These are phyloP conservation scores for Cnemophilus loriae DNA, from an alignment of 2,113 vertebrate genomes.

Conservation along the genomic window DNA sequence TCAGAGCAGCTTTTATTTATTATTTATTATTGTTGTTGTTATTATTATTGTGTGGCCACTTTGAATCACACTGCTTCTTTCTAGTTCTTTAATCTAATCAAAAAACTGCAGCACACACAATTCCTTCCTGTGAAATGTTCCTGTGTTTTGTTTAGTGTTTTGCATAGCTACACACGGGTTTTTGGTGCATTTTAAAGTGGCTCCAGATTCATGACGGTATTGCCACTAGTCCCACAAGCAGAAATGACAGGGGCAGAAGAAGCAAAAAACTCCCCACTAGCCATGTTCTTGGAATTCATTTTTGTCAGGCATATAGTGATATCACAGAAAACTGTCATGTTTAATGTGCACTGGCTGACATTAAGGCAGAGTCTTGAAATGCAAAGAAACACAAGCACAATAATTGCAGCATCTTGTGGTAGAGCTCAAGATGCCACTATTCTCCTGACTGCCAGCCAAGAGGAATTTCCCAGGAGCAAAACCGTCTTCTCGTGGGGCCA, in stretches of 20 bases:
- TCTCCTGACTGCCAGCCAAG: slow-evolving; percentile 30
- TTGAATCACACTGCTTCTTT: neutral
- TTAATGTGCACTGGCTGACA: neutral
- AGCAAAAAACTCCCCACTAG: neutral
- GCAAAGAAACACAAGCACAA: neutral
- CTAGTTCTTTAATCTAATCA: slow-evolving; percentile 14
- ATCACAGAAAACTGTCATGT: neutral
- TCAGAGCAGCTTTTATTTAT: slow-evolving; percentile 46
- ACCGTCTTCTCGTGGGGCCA: neutral
- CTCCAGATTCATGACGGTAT: neutral
- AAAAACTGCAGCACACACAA: slow-evolving; percentile 3
- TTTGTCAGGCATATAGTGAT: neutral
- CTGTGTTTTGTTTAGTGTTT: neutral
- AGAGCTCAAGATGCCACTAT: neutral
- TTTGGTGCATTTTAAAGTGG: neutral
- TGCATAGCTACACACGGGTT: neutral
- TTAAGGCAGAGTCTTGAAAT: neutral
- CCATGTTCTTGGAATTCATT: neutral
- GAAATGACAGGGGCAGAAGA: neutral
- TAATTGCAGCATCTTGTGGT: slow-evolving; percentile 23
- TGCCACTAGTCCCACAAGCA: neutral
- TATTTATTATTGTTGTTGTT: slow-evolving; percentile 36
- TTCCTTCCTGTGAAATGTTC: neutral
- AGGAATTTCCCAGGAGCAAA: slow-evolving; percentile 37
- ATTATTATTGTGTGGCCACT: slow-evolving; percentile 10